These are phyloP conservation scores for Xenotilapia flavipinnis DNA, from an alignment of 2,113 vertebrate genomes.

Conservation along the genomic window DNA sequence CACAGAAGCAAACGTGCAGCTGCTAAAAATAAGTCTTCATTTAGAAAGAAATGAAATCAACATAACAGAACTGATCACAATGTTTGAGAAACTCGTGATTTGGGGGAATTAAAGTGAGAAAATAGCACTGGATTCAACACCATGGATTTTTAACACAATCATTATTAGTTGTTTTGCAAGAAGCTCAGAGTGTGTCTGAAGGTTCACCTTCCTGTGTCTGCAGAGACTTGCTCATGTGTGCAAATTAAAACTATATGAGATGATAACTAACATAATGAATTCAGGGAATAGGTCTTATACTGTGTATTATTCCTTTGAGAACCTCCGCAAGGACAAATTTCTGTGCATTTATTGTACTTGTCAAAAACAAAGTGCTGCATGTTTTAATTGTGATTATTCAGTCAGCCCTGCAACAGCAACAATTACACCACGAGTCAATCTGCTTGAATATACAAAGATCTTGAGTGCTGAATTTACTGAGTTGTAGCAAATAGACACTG, in stretches of 20 bases:
- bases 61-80: neutral
- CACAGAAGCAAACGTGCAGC: accelerated
- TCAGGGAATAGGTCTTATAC: constrained; percentile 1
- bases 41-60: neutral
- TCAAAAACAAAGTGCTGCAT: constrained; percentile 6
- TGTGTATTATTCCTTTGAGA: neutral
- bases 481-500: neutral
- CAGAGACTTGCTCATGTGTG: neutral
- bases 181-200: neutral
- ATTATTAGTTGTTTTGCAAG: neutral
- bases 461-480: neutral
- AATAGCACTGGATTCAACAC: neutral
- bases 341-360: constrained; percentile 4
- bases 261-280: constrained; percentile 3
- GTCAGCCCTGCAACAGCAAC: neutral
- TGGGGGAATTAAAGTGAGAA: neutral
- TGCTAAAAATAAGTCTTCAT: neutral
- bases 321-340: neutral
- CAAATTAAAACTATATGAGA: constrained; percentile 28
- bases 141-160: neutral
- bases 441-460: neutral
- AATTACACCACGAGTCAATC: neutral
- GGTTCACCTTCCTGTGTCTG: neutral
- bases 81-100: neutral
- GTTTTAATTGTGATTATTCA: constrained; percentile 5